These are phyloP conservation scores for Microctenopoma lineatum DNA, from an alignment of 2,797 vertebrate species.

Conservation along the genomic window DNA sequence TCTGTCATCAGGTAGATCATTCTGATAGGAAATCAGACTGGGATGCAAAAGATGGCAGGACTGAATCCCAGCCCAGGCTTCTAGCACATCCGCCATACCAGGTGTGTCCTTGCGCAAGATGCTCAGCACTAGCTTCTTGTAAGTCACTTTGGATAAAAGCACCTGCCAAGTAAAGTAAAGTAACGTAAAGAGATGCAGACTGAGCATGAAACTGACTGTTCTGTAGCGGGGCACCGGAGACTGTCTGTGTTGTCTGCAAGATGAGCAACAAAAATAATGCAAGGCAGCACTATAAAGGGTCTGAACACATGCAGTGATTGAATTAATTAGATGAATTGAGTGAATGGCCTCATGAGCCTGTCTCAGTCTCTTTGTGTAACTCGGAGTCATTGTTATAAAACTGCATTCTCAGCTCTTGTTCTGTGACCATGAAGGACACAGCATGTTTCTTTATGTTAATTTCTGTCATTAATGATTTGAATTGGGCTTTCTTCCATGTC, in stretches of 20 bases:
- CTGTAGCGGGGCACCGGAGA: neutral
- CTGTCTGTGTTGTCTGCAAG: neutral
- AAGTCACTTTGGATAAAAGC: no score
- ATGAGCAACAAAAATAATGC: conserved; percentile 1
- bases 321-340: neutral
- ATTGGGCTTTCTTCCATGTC: neutral
- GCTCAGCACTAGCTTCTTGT: no score
- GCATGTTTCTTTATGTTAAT: neutral
- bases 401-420: neutral
- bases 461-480: conserved; percentile 10
- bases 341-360: neutral
- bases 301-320: neutral
- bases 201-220: neutral
- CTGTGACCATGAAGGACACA: conserved; percentile 12
- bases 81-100: no score
- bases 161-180: no score
- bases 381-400: conserved; percentile 3
- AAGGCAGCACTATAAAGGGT: neutral
- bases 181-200: neutral
- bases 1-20: neutral
- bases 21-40: no score
- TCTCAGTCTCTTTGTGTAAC: neutral
- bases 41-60: no score
- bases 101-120: no score
- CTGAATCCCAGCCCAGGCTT: no score